phyloP scores from a whole-genome alignment of 2,113 vertebrate species.

The Tapirus terrestris region DNA sequence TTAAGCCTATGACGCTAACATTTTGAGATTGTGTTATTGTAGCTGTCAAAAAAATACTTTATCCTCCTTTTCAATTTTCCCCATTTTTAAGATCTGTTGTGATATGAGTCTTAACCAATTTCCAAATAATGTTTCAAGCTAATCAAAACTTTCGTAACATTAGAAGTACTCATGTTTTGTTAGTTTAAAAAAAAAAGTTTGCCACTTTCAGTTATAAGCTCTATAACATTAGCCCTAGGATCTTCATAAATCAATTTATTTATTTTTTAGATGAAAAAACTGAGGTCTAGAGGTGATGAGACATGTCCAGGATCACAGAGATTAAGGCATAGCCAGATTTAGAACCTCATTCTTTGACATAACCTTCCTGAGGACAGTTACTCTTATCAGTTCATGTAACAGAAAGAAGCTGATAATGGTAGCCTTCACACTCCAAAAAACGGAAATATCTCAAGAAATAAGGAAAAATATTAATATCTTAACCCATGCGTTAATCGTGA shows the following conservation, averaged over 20 bases:
- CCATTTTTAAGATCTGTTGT: not conserved
- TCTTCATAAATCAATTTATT: not conserved
- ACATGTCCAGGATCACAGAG: not conserved
- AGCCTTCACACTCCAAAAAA: not conserved
- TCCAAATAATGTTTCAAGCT: conserved; percentile 11
- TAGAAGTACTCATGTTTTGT: not conserved
- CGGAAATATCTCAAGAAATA: not conserved
- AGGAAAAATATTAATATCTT: not conserved
- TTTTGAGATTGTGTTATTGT: conserved; percentile 13
- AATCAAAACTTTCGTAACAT: conserved; percentile 33
- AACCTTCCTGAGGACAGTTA: not conserved
- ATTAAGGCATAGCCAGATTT: not conserved
- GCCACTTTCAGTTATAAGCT: not conserved
- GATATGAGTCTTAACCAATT: not conserved
- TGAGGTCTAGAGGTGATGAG: not conserved
- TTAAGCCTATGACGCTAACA: not conserved
- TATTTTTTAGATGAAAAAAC: not conserved
- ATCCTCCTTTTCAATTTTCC: not conserved
- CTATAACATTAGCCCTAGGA: not conserved
- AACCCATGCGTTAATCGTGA: not conserved
- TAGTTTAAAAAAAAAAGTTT: not conserved
- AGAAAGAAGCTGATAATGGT: not conserved
- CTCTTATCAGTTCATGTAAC: not conserved
- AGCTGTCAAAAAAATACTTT: conserved; percentile 13
- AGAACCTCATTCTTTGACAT: not conserved